These are phyloP conservation scores for Dendrolimus kikuchii DNA, from an alignment of 1,140 invertebrate genomes.

Conservation along the genomic window DNA sequence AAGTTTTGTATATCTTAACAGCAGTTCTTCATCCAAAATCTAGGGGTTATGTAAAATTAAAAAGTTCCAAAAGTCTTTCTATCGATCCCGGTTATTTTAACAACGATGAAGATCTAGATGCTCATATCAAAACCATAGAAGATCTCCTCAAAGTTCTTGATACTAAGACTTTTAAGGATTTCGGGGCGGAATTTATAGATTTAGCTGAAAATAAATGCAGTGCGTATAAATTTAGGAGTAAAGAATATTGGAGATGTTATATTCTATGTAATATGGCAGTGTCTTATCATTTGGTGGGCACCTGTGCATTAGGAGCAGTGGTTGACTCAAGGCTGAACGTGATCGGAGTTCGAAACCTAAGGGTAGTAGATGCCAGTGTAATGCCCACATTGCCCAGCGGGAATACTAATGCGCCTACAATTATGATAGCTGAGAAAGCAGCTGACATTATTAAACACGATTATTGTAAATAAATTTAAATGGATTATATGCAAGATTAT, in stretches of 20 bases:
- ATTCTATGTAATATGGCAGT: slow-evolving; percentile 1
- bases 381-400: slow-evolving; percentile 1
- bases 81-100: background rate
- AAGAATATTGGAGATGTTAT: slow-evolving; percentile 6
- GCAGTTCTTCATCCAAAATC: slow-evolving; percentile 1
- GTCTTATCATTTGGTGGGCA: slow-evolving; percentile 1
- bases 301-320: slow-evolving; percentile 1
- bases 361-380: slow-evolving; percentile 4
- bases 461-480: too few relatives aligned
- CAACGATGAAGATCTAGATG: background rate
- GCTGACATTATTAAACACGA: background rate
- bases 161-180: background rate
- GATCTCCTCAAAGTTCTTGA: slow-evolving; percentile 1
- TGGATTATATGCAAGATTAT: too few relatives aligned
- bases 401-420: background rate
- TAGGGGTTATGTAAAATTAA: slow-evolving; percentile 1
- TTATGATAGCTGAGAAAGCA: slow-evolving; percentile 2
- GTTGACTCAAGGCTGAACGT: slow-evolving; percentile 2
- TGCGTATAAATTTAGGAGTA: background rate
- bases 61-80: too few relatives aligned
- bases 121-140: slow-evolving; percentile 1
- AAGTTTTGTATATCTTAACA: background rate
- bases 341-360: background rate
- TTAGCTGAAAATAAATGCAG: background rate
- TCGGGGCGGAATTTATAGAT: background rate